Evolutionary conservation across 2,113 vertebrate species (phyloP).

Genomic region (Heteronetta atricapilla): DNA sequence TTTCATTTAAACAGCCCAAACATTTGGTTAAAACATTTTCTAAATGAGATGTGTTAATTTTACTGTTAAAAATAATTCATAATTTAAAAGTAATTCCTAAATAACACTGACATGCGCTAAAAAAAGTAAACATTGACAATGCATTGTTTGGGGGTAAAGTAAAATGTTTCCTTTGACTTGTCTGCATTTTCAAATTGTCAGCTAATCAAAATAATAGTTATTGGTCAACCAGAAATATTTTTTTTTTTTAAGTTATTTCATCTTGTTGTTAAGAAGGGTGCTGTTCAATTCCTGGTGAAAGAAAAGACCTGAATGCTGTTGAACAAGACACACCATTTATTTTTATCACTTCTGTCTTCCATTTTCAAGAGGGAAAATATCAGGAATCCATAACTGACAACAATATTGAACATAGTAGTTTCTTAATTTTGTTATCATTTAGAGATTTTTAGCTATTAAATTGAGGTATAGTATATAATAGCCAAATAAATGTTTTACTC

Average conservation of each 20-base stretch:
- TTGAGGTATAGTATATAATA: rapidly evolving
- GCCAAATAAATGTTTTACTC: not conserved
- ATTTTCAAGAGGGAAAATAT: not conserved
- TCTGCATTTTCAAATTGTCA: not conserved
- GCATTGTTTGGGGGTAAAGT: not conserved
- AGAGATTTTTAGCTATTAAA: not conserved
- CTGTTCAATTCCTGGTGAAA: not conserved
- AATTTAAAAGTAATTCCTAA: not conserved
- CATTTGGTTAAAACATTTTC: not conserved
- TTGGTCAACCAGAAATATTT: not conserved
- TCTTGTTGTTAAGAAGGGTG: not conserved
- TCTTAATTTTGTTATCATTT: not conserved
- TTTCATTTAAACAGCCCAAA: not conserved
- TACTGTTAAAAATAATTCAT: not conserved
- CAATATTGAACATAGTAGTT: not conserved
- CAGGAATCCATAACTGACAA: not conserved
- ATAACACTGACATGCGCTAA: not conserved
- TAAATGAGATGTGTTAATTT: not conserved
- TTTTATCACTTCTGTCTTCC: not conserved
- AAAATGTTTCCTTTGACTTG: not conserved
- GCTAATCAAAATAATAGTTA: not conserved
- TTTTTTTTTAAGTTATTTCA: not conserved
- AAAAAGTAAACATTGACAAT: not conserved
- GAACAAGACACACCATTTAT: not conserved
- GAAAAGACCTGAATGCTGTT: not conserved